Evolutionary conservation across 2,797 vertebrate genomes (phyloP), one percentile per base, ranked within the genome.

Genomic region (Nannoperca australis): DNA sequence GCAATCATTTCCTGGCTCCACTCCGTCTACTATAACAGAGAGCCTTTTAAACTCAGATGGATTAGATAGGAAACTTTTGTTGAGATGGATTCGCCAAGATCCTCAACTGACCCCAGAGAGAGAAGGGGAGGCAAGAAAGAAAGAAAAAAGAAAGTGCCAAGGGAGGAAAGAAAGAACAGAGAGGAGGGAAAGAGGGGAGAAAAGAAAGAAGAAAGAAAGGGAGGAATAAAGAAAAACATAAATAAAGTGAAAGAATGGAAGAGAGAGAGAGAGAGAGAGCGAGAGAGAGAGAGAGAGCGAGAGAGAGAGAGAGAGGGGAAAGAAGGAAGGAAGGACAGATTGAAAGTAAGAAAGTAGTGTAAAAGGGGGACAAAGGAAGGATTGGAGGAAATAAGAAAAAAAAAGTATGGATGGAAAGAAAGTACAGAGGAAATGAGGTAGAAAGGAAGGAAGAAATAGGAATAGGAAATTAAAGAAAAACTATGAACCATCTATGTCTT

Each of bases 1-100:
- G 65, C 4, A 7, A 54, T 24, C 27, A 12, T 56, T 73, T 73
- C 58, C 75, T 18, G 64, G 45, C 81, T 82, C 65, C 49, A 24
- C 38, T 69, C 56, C 38, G 42, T 42, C 54, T 17, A 47, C 44
- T 15, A 34, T 15, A 10, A 42, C 56, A 54, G 56, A 86, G 38
- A 73, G 54, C 17, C 70, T 81, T 58, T 81, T 76, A 47, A 49
- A 14, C 4, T 18, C 4, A 8, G 15, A 67, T 36, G 40, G 56
- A 63, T 65, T 18, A 47, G 15, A 49, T n/a, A 30, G 42, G 36
- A 53, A 36, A 10, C 59, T n/a, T 38, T 11, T 47, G 38, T n/a
- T 10, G 27, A 62, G 66, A 74, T 49, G 68, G 60, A 47, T 17
- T 66, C 22, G 9, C 50, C 30, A 40, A 74, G 38, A 17, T 64